A percentile compares a stretch with the other conserved stretches of the same genome.
Evolutionary conservation across 2,888 invertebrate genomes (phyloP).

Genomic region (Drosophila cognata): DNA sequence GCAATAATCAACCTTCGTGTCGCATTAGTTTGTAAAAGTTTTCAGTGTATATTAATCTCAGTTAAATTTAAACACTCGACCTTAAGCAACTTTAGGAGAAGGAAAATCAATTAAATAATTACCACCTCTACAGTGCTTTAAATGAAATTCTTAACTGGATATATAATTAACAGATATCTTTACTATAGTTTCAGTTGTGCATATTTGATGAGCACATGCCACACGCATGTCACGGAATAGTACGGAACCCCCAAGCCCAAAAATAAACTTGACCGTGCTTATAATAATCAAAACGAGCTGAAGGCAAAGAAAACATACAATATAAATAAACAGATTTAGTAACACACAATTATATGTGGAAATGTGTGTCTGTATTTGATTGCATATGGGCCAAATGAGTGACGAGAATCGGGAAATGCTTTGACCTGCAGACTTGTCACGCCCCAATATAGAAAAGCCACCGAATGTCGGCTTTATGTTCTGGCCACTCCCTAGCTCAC

Average conservation of each 20-base stretch:
- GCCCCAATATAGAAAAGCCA: conserved; percentile 32
- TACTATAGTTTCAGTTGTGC: conserved; percentile 28
- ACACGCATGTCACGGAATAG: conserved; percentile 42
- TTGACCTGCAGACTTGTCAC: conserved; percentile 27
- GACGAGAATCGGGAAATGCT: conserved; percentile 1
- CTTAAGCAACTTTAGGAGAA: not conserved
- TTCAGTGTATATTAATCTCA: not conserved
- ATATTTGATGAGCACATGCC: conserved; percentile 38
- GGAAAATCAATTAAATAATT: conserved; percentile 29
- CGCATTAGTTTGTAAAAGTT: not conserved
- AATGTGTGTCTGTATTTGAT: conserved; percentile 23
- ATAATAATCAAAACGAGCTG: conserved; percentile 31
- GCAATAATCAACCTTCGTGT: not conserved
- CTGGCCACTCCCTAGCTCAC: conserved; percentile 29
- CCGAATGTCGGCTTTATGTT: conserved; percentile 1
- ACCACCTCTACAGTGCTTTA: not conserved
- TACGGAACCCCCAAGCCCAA: conserved; percentile 15
- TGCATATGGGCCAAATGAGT: conserved; percentile 9
- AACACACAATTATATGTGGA: conserved; percentile 5
- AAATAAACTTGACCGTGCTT: conserved; percentile 48
- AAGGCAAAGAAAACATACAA: conserved; percentile 14
- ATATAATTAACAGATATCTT: conserved; percentile 37
- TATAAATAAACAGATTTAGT: conserved; percentile 22
- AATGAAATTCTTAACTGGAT: not conserved
- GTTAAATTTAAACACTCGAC: not conserved